Evolutionary conservation across 2,113 vertebrate genomes (phyloP).

Genomic region (Zapornia atra): DNA sequence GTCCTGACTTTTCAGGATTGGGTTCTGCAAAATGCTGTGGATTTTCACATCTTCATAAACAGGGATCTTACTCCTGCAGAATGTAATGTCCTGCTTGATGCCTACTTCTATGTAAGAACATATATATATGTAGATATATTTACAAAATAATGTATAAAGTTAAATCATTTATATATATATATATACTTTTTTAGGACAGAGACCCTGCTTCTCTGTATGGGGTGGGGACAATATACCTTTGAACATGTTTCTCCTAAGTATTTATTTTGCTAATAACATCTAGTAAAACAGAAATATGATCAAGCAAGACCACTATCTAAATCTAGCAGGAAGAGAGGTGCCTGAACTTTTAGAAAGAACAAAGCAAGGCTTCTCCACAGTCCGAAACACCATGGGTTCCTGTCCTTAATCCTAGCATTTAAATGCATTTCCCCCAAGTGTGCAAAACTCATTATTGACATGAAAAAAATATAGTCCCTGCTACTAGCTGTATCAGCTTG

Average conservation of each 20-base stretch:
- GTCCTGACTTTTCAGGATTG: not conserved
- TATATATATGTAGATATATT: not conserved
- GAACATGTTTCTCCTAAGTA: not conserved
- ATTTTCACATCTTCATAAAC: not conserved
- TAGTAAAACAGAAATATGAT: not conserved
- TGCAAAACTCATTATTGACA: slow-evolving; percentile 28
- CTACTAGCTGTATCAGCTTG: not conserved
- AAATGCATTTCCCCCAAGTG: not conserved
- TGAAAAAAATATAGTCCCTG: slow-evolving; percentile 10
- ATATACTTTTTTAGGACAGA: not conserved
- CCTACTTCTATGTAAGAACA: not conserved
- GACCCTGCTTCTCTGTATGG: not conserved
- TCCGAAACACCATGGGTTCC: not conserved
- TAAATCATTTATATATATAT: not conserved
- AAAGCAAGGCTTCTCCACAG: not conserved
- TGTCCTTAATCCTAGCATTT: not conserved
- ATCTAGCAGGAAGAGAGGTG: not conserved
- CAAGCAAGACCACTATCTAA: not conserved
- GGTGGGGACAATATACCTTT: not conserved
- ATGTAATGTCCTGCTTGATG: not conserved
- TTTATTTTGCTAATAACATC: not conserved
- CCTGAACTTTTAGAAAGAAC: not conserved
- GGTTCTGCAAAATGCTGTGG: not conserved
- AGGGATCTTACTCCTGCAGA: not conserved
- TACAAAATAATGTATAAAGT: not conserved